Evolutionary conservation across 2,797 vertebrate species (phyloP).

Genomic region (Schizopygopsis pylzovi): DNA sequence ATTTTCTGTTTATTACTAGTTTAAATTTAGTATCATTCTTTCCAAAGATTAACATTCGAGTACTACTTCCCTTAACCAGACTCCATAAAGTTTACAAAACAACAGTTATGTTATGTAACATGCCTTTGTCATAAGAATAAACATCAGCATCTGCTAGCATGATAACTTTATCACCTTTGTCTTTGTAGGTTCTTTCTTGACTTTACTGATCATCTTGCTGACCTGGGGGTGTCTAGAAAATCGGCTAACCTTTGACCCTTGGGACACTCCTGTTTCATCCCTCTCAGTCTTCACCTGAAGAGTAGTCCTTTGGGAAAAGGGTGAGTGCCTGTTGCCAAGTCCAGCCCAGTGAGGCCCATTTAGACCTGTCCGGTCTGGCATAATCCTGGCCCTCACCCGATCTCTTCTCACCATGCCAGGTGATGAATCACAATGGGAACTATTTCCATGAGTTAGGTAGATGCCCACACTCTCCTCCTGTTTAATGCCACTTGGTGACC

Average conservation of each 20-base stretch:
- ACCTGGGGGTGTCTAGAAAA: slow-evolving; percentile 66
- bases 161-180: slow-evolving; percentile 47
- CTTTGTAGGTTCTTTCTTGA: slow-evolving; percentile 61
- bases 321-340: slow-evolving; percentile 57
- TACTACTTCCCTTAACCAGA: neutral
- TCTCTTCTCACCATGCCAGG: slow-evolving; percentile 42
- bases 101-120: neutral
- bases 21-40: slow-evolving; percentile 1
- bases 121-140: slow-evolving; percentile 8
- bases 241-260: slow-evolving; percentile 57
- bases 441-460: slow-evolving; percentile 70
- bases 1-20: neutral
- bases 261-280: slow-evolving; percentile 66
- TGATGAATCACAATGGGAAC: slow-evolving; percentile 48
- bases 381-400: slow-evolving; percentile 52
- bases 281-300: slow-evolving; percentile 69
- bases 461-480: slow-evolving; percentile 83
- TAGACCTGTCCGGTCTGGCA: slow-evolving; percentile 58
- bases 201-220: slow-evolving; percentile 59
- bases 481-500: slow-evolving; percentile 75
- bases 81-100: neutral
- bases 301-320: slow-evolving; percentile 57
- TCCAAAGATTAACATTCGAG: neutral
- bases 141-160: neutral
- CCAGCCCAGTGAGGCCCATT: slow-evolving; percentile 64